Evolutionary conservation across 2,113 vertebrate genomes (phyloP), one percentile per base, ranked within the genome.

Genomic region (Zosterops borbonicus): DNA sequence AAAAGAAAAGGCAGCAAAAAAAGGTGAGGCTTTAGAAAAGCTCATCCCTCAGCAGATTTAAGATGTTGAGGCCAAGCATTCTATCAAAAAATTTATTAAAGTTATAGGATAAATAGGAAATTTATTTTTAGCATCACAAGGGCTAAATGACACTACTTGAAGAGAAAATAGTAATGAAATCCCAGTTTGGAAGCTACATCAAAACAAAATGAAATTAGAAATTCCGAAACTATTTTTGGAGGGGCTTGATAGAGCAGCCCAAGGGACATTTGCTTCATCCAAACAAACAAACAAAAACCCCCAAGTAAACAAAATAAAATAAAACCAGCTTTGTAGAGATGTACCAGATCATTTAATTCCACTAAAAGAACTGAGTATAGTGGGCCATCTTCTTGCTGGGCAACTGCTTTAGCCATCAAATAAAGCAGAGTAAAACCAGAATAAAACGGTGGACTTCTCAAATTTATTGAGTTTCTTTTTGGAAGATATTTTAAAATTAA

Each of bases 1-100:
- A 28, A 37, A 22, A 70, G 35, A n/a, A 44, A 27, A 53, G 2
- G 0, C 2, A 27, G 4, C 2, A 24, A 35, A 53, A 37, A 28
- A n/a, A 27, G 6, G 1, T 14, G 10, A 69, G 7, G 2, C 14
- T 46, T 19, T 46, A 7, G 10, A 64, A 86, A 56, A 92, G 2
- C 8, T 73, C 44, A 37, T n/a, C 6, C 16, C 20, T 90, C 44
- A 41, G 5, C 24, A 81, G 31, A 63, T 67, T 71, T 53, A 76
- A 37, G 6, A n/a, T 41, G 13, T 24, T 81, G 12, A 19, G 59
- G 7, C 14, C 14, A 87, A 87, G 31, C 4, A 14, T n/a, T 12
- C 35, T 68, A 39, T 53, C 8, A 49, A 62, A 52, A 16, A 74
- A 41, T 17, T 44, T 44, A 44, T 17, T 44, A 74, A 56, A 60